Conservation (phyloP, 2,113 vertebrate genomes). For the Platichthys stellatus region DNA sequence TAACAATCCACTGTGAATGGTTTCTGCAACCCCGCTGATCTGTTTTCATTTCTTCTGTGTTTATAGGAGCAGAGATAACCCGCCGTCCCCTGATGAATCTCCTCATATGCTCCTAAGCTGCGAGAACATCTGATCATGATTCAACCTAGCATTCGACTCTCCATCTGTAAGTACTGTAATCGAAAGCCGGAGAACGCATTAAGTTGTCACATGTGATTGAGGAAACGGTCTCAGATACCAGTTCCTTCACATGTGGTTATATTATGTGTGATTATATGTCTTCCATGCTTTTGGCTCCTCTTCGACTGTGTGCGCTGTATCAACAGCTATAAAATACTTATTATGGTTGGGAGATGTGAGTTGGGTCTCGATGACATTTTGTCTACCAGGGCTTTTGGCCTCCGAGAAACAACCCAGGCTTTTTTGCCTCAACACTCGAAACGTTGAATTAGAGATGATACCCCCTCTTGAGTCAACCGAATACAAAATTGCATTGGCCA, state of each 20-base stretch:
- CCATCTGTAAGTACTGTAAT: slow-evolving; percentile 8
- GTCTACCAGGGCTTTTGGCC: neutral
- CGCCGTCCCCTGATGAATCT: neutral
- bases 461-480: neutral
- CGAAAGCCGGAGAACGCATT: neutral
- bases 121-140: slow-evolving; percentile 15
- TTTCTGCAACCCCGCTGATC: neutral
- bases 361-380: neutral
- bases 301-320: neutral
- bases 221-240: neutral
- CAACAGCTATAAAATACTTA: slow-evolving; percentile 9
- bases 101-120: neutral
- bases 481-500: slow-evolving; percentile 23
- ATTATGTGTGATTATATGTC: neutral
- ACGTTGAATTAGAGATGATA: slow-evolving; percentile 28
- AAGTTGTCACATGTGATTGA: neutral
- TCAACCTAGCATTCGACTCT: slow-evolving; percentile 1
- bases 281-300: neutral
- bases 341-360: neutral
- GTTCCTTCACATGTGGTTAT: neutral
- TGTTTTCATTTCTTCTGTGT: slow-evolving; percentile 5
- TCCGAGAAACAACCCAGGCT: neutral
- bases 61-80: neutral
- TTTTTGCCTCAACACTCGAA: slow-evolving; percentile 12
- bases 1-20: neutral